Percentiles rank a stretch among this genome's conserved stretches.
phyloP scores from a whole-genome alignment of 2,888 invertebrate species.

The Phortica okadai region DNA sequence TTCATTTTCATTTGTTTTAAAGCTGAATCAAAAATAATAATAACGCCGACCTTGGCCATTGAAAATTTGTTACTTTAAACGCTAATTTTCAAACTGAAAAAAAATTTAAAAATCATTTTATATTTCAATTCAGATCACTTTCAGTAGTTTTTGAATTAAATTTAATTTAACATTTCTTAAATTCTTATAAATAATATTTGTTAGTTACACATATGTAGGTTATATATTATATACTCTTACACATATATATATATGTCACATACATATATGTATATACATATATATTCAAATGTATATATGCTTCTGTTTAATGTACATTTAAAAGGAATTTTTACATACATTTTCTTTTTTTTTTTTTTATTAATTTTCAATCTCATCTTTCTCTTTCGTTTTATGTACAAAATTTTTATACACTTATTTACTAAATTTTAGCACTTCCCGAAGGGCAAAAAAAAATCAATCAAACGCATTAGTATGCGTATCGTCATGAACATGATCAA shows the following conservation, averaged over 20 bases:
- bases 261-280: too few relatives aligned
- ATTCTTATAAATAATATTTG: not conserved
- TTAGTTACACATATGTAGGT: not conserved
- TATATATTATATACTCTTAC: not conserved
- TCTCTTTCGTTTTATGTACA: not conserved
- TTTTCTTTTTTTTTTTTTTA: not conserved
- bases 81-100: too few relatives aligned
- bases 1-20: not conserved
- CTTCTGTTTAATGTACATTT: not conserved
- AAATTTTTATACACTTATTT: not conserved
- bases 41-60: too few relatives aligned
- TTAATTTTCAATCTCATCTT: constrained; percentile 6
- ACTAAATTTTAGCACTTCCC: constrained; percentile 17
- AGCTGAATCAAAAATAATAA: too few relatives aligned
- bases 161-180: constrained; percentile 25
- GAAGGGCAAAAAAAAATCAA: not conserved
- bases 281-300: not conserved
- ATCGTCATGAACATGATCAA: not conserved
- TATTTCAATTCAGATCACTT: not conserved
- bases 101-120: not conserved
- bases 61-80: too few relatives aligned
- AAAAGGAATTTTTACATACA: constrained; percentile 24
- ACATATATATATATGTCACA: not conserved
- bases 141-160: constrained; percentile 14
- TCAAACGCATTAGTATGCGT: not conserved